Conservation (phyloP, 2,888 invertebrate species). For the Thysanoteuthis rhombus region DNA sequence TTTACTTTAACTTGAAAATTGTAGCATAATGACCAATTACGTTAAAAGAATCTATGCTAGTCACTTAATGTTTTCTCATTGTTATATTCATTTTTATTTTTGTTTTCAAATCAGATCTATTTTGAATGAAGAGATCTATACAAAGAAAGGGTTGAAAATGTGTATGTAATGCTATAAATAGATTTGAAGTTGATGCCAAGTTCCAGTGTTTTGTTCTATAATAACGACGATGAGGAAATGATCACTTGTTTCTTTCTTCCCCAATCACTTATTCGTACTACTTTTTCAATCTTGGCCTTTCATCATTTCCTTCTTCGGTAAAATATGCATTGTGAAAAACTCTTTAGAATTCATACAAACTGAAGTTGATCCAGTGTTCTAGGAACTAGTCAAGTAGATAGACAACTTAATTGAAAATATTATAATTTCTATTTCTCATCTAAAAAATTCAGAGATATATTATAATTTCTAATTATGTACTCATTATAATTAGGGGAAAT, state of each 20-base stretch:
- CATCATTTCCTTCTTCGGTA: background rate
- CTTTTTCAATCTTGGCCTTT: background rate
- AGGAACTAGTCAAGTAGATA: background rate
- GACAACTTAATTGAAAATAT: no score
- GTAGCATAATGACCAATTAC: no score
- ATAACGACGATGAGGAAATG: background rate
- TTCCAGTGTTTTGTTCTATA: background rate
- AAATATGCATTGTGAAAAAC: background rate
- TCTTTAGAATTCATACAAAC: background rate
- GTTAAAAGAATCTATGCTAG: no score
- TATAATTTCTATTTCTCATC: no score
- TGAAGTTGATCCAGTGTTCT: background rate
- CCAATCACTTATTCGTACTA: background rate
- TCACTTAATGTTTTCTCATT: background rate
- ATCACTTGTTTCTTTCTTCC: background rate
- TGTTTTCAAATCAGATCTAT: background rate
- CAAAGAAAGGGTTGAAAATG: no score
- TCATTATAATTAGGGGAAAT: no score
- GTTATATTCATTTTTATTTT: background rate
- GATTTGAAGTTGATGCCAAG: background rate
- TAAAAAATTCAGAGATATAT: no score
- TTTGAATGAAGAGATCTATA: no score
- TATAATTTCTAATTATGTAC: no score
- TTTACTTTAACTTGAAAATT: no score
- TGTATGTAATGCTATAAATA: background rate